These are phyloP conservation scores for Octopus sinensis DNA, from an alignment of 1,140 invertebrate genomes.

Conservation along the genomic window DNA sequence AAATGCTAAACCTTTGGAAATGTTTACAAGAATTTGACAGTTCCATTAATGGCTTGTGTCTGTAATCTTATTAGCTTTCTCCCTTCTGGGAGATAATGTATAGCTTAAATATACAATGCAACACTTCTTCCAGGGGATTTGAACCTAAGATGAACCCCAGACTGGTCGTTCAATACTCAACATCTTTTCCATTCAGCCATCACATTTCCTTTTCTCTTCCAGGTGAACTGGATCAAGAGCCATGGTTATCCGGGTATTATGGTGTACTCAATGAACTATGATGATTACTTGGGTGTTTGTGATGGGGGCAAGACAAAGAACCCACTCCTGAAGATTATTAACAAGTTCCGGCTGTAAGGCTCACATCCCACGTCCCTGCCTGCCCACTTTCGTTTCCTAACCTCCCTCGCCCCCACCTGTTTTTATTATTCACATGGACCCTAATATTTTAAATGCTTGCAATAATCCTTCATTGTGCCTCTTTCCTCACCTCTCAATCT, in stretches of 20 bases:
- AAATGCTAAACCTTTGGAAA: too few relatives aligned
- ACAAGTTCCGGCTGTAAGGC: background rate
- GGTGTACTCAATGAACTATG: conserved; percentile 22
- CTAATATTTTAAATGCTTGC: too few relatives aligned
- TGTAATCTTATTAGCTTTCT: too few relatives aligned
- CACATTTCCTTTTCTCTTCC: background rate
- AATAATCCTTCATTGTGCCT: too few relatives aligned
- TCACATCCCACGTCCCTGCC: too few relatives aligned
- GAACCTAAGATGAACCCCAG: background rate
- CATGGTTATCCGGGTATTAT: conserved; percentile 26
- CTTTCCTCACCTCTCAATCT: too few relatives aligned
- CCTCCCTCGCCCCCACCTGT: too few relatives aligned
- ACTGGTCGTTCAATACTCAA: background rate
- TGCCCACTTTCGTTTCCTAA: too few relatives aligned
- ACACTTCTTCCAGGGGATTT: background rate
- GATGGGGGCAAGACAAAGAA: conserved; percentile 17
- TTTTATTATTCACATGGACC: too few relatives aligned
- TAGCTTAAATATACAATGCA: background rate
- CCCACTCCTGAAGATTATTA: conserved; percentile 20
- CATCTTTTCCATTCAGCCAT: background rate
- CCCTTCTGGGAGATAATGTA: background rate
- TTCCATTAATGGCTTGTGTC: too few relatives aligned
- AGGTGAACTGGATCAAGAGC: conserved; percentile 23
- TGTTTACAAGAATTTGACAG: too few relatives aligned
- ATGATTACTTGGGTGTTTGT: conserved; percentile 16